These are phyloP conservation scores for Bambusicola thoracicus DNA, from an alignment of 2,113 vertebrate genomes.

Conservation along the genomic window DNA sequence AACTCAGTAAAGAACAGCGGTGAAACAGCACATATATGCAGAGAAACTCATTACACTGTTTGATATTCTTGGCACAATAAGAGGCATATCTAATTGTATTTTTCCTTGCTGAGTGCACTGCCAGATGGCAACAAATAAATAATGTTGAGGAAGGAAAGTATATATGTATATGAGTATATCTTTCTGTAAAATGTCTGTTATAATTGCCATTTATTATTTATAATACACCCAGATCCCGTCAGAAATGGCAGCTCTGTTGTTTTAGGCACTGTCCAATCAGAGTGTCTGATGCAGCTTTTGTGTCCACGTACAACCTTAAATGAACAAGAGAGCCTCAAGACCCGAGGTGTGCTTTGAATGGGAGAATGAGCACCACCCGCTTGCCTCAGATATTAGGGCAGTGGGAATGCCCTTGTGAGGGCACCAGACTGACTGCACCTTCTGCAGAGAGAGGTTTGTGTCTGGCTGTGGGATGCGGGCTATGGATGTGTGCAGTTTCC, in stretches of 20 bases:
- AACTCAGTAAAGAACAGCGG: neutral
- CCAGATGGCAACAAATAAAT: neutral
- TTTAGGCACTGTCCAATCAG: neutral
- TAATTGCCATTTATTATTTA: neutral
- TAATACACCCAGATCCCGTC: neutral
- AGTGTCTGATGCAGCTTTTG: neutral
- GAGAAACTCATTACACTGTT: neutral
- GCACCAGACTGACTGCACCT: neutral
- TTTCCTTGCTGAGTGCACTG: neutral
- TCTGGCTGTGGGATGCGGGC: neutral
- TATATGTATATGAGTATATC: neutral
- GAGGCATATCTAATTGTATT: neutral
- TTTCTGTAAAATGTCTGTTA: neutral
- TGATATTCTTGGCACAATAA: slow-evolving; percentile 1
- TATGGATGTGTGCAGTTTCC: no score
- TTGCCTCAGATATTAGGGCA: neutral
- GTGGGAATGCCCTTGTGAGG: neutral
- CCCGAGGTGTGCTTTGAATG: neutral
- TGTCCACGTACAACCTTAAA: neutral
- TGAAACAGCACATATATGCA: neutral
- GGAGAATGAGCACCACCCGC: no score
- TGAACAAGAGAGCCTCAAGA: neutral
- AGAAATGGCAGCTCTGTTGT: neutral
- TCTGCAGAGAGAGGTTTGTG: neutral
- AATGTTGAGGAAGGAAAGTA: neutral